Evolutionary conservation across 2,113 vertebrate genomes (phyloP).

Genomic region (Columbina picui): DNA sequence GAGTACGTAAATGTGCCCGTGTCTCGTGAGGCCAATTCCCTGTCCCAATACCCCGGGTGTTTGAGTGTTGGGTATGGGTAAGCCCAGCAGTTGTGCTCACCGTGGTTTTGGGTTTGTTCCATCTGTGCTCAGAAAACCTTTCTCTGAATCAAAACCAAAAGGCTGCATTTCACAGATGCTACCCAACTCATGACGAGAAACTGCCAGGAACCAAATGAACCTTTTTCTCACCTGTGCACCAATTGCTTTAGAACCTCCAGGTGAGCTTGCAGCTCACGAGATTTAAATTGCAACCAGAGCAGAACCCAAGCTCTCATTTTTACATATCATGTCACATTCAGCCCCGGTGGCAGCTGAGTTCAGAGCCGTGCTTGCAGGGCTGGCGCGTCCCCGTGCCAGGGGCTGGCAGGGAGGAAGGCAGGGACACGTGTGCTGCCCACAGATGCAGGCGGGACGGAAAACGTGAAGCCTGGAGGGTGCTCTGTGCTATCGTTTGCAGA

Average conservation of each 20-base stretch:
- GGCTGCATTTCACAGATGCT: constrained; percentile 19
- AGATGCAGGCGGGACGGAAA: background rate
- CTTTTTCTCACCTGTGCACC: background rate
- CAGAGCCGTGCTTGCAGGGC: background rate
- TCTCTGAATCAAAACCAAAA: constrained; percentile 26
- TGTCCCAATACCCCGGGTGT: background rate
- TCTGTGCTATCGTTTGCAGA: background rate
- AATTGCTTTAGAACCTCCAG: background rate
- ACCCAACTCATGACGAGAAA: background rate
- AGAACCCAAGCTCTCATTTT: background rate
- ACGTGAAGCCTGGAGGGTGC: background rate
- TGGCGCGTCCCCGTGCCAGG: background rate
- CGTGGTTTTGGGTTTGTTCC: background rate
- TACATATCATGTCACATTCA: accelerated
- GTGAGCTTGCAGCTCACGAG: background rate
- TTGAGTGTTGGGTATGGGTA: background rate
- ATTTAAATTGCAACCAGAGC: background rate
- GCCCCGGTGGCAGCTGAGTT: background rate
- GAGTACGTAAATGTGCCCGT: background rate
- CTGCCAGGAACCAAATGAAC: constrained; percentile 16
- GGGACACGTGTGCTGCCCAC: background rate
- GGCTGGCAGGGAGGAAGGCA: background rate
- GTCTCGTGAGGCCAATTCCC: background rate
- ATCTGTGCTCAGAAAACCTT: constrained; percentile 5
- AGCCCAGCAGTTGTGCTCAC: background rate